A percentile compares a stretch with the other conserved stretches of the same genome.
Conservation (phyloP, 2,888 invertebrate species). For the Lepidocyrtinus sp. region DNA sequence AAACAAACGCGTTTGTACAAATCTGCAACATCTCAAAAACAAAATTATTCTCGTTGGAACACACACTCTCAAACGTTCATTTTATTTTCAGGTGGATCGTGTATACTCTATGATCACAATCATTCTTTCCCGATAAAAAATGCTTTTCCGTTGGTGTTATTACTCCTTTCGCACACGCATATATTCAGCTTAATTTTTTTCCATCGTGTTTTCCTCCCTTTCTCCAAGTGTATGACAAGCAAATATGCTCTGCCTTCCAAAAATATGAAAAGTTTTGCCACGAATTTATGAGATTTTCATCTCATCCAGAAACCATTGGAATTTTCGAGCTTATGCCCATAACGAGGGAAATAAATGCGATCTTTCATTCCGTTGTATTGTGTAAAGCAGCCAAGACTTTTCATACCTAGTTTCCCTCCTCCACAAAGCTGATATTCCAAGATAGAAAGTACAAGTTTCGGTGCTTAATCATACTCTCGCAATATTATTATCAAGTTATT, state of each 20-base stretch:
- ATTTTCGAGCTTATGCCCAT: neutral
- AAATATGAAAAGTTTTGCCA: neutral
- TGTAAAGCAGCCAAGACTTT: too few species aligned
- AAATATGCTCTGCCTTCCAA: neutral
- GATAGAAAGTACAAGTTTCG: too few species aligned
- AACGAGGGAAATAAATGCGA: constrained; percentile 42
- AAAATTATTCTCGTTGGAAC: constrained; percentile 24
- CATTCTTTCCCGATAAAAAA: neutral
- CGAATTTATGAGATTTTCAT: constrained; percentile 16
- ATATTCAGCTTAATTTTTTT: neutral
- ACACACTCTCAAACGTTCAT: neutral
- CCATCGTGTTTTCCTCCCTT: neutral
- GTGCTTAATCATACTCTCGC: constrained; percentile 4
- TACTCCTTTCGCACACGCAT: constrained; percentile 5
- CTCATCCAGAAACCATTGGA: constrained; percentile 9
- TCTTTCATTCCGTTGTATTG: constrained; percentile 41
- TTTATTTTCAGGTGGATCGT: neutral
- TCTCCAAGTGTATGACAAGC: neutral
- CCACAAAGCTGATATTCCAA: too few species aligned
- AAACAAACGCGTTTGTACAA: constrained; percentile 36
- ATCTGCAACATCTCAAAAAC: constrained; percentile 55
- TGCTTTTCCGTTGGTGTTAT: neutral
- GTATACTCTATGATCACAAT: neutral
- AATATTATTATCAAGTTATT: neutral
- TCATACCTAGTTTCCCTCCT: too few species aligned